phyloP scores from a whole-genome alignment of 2,888 invertebrate genomes.

The Caenorhabditis becei region DNA sequence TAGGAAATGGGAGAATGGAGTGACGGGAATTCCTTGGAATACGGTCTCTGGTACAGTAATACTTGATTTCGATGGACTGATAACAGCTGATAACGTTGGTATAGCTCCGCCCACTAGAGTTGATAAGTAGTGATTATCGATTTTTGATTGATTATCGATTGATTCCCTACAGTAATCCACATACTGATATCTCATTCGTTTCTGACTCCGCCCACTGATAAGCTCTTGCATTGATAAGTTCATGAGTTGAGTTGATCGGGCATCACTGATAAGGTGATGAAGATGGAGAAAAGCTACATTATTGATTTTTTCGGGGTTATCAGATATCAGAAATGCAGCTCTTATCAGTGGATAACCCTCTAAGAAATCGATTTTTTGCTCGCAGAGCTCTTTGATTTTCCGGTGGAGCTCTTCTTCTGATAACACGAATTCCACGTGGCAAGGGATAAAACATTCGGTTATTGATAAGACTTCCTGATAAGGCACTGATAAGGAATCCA shows the following conservation, averaged over 20 bases:
- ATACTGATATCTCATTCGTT: constrained; percentile 10
- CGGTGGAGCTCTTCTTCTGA: constrained; percentile 7
- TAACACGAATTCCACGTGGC: constrained; percentile 5
- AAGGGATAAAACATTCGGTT: constrained; percentile 58
- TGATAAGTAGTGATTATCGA: constrained; percentile 28
- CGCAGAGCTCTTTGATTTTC: constrained; percentile 35
- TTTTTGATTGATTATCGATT: neutral
- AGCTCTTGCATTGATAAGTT: constrained; percentile 46
- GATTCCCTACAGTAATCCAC: constrained; percentile 38
- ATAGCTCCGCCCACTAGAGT: constrained; percentile 6
- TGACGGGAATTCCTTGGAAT: no score
- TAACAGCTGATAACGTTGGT: neutral
- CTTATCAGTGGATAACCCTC: constrained; percentile 14
- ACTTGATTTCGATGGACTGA: neutral
- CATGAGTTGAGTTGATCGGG: constrained; percentile 61
- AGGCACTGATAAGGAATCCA: constrained; percentile 28
- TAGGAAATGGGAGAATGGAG: constrained; percentile 56
- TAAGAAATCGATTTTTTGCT: constrained; percentile 35
- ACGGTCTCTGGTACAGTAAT: neutral
- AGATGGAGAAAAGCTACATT: constrained; percentile 62
- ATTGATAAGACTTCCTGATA: constrained; percentile 59
- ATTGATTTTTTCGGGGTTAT: neutral
- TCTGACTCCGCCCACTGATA: constrained; percentile 1
- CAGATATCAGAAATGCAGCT: constrained; percentile 25
- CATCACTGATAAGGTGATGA: constrained; percentile 71